Conservation (phyloP, 2,888 invertebrate genomes). For the Anorthoa munda region DNA sequence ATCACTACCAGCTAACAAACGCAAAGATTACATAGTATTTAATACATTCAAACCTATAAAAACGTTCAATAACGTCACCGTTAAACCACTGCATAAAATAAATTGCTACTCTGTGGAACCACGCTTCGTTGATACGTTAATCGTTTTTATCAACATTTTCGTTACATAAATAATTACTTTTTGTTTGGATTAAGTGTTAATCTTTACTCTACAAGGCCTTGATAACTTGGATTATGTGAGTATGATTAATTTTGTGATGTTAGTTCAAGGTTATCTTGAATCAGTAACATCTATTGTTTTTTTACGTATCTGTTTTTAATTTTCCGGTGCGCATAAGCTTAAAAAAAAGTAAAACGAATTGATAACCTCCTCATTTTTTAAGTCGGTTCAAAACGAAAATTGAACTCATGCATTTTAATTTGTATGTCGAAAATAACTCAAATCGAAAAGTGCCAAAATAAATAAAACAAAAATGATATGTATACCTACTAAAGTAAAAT, state of each 20-base stretch:
- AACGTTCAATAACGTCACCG: not conserved
- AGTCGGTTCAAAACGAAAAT: too few relatives aligned
- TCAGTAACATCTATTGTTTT: conserved; percentile 11
- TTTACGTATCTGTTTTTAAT: conserved; percentile 1
- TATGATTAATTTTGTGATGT: conserved; percentile 41
- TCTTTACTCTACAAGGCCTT: conserved; percentile 42
- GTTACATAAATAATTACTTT: conserved; percentile 56
- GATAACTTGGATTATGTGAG: conserved; percentile 56
- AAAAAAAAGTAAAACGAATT: not conserved
- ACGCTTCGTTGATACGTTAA: conserved; percentile 24
- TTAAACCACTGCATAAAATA: not conserved
- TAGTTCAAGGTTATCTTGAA: conserved; percentile 49
- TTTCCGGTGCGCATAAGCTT: not conserved
- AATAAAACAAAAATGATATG: not conserved
- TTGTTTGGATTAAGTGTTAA: conserved; percentile 48
- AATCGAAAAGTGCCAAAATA: not conserved
- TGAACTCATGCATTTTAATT: too few relatives aligned
- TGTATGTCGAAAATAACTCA: too few relatives aligned
- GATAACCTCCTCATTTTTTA: too few relatives aligned
- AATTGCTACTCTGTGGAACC: not conserved
- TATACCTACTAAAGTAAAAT: not conserved
- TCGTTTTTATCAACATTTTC: conserved; percentile 49
- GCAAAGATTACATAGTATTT: not conserved
- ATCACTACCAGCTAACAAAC: not conserved
- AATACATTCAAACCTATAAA: not conserved